Evolutionary conservation across 2,797 vertebrate genomes (phyloP).

Genomic region (Artibeus lituratus): DNA sequence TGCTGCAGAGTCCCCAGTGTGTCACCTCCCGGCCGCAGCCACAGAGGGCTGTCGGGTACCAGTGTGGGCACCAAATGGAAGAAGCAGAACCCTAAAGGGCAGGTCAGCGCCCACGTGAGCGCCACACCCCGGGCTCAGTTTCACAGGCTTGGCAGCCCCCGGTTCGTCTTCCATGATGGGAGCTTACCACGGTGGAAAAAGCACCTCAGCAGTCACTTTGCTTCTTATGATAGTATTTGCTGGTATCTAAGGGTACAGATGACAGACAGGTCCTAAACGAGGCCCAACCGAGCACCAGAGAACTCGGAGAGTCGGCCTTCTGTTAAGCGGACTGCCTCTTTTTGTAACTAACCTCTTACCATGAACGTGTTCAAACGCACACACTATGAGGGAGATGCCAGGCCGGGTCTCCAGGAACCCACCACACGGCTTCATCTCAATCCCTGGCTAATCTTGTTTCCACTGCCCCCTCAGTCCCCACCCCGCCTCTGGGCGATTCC

Average conservation of each 20-base stretch:
- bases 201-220: slow-evolving; percentile 44
- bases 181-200: slow-evolving; percentile 31
- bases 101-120: slow-evolving; percentile 42
- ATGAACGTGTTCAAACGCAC: background rate
- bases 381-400: background rate
- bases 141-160: slow-evolving; percentile 53
- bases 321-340: background rate
- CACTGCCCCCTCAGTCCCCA: background rate
- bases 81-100: background rate
- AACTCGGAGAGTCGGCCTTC: background rate
- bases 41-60: slow-evolving; percentile 1
- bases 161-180: background rate
- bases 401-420: background rate
- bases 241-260: slow-evolving; percentile 58
- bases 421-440: background rate
- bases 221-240: slow-evolving; percentile 59
- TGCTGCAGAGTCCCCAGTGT: background rate
- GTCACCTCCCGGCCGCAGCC: slow-evolving; percentile 36
- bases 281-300: background rate
- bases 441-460: background rate
- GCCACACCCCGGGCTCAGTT: slow-evolving; percentile 35
- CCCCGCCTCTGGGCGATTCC: background rate
- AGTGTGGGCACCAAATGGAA: slow-evolving; percentile 7
- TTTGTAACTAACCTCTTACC: background rate
- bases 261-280: background rate